These are phyloP conservation scores for Meriones unguiculatus DNA, from an alignment of 2,113 vertebrate genomes.

Conservation along the genomic window DNA sequence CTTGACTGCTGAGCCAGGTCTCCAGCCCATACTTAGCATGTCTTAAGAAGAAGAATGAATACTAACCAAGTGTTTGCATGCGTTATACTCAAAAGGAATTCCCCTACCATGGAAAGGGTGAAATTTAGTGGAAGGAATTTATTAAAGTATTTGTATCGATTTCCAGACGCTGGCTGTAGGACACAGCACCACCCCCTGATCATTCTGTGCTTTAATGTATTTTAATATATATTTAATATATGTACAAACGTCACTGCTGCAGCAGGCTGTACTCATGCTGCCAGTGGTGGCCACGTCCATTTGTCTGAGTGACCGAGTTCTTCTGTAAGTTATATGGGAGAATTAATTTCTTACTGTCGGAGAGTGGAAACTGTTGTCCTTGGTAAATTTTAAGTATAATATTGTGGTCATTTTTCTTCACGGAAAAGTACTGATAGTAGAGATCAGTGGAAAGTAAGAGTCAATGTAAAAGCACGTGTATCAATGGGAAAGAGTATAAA, in stretches of 20 bases:
- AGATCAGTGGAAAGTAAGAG: constrained; percentile 30
- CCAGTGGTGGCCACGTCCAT: constrained; percentile 29
- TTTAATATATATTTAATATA: too few relatives aligned
- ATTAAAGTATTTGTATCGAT: background rate
- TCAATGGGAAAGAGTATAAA: background rate
- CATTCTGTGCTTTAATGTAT: constrained; percentile 5
- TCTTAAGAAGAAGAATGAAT: constrained; percentile 53
- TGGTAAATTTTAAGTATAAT: constrained; percentile 65
- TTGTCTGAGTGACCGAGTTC: constrained; percentile 66
- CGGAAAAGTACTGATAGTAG: constrained; percentile 32
- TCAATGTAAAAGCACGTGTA: background rate
- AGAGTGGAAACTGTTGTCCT: constrained; percentile 42
- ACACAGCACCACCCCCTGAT: background rate
- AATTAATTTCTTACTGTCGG: constrained; percentile 62
- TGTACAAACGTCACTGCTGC: constrained; percentile 43
- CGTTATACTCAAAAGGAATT: background rate
- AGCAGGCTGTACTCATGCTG: background rate
- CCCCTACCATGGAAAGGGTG: background rate
- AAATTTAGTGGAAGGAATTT: constrained; percentile 21
- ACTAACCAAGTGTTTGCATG: background rate
- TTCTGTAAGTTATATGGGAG: constrained; percentile 13
- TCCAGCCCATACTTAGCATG: background rate
- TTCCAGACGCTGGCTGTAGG: constrained; percentile 6
- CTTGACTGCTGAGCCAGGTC: background rate
- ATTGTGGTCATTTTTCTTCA: constrained; percentile 59